These are phyloP conservation scores for Mnemiopsis leidyi DNA, from an alignment of 37 sponge, comb jelly and placozoan genomes.

Conservation along the genomic window DNA sequence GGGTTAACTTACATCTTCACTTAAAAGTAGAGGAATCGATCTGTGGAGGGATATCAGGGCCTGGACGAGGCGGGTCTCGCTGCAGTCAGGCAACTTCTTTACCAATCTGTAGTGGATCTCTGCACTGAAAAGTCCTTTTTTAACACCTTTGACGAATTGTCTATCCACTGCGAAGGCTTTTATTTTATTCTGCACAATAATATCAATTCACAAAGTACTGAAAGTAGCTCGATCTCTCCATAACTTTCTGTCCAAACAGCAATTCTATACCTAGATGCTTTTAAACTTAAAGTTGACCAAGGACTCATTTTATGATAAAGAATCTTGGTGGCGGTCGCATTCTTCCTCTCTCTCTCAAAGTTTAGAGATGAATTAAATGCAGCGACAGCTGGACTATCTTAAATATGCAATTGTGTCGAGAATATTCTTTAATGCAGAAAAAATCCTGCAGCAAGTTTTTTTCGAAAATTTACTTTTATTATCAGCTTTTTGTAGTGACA, in stretches of 20 bases:
- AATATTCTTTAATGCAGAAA: no score
- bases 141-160: no score
- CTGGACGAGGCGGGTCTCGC: neutral
- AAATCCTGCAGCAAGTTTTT: no score
- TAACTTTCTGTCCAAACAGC: no score
- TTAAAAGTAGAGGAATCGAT: neutral
- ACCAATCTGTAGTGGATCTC: conserved; percentile 13
- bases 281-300: neutral
- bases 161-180: no score
- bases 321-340: neutral
- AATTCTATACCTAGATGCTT: neutral
- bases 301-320: neutral
- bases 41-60: neutral
- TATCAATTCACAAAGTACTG: no score
- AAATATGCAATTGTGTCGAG: neutral
- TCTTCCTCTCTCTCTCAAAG: neutral
- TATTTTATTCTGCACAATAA: no score
- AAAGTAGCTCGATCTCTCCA: no score
- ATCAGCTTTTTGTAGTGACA: neutral
- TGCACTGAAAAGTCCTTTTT: neutral
- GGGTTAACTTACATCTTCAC: conserved; percentile 19
- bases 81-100: neutral
- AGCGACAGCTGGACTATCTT: neutral
- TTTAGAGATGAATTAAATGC: neutral
- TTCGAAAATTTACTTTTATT: neutral